phyloP scores from a whole-genome alignment of 2,113 vertebrate genomes.

The Apteryx owenii region DNA sequence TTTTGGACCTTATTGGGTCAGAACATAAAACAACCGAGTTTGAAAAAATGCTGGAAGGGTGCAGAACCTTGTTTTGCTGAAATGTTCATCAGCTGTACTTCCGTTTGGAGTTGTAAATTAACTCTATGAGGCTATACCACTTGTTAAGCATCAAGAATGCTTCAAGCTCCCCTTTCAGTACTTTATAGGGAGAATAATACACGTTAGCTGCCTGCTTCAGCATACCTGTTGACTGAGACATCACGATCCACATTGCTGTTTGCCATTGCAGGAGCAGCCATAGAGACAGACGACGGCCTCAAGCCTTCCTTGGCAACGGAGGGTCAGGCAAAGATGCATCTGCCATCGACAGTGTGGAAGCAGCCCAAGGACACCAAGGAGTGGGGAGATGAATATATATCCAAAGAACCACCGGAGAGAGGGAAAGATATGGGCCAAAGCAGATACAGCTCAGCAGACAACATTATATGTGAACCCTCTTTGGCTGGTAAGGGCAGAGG shows the following conservation, averaged over 20 bases:
- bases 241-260: neutral
- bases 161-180: neutral
- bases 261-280: constrained; percentile 41
- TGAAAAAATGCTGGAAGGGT: neutral
- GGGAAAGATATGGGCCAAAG: constrained; percentile 75
- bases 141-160: neutral
- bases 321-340: constrained; percentile 70
- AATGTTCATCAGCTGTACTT: neutral
- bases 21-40: neutral
- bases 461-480: constrained; percentile 78
- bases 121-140: neutral
- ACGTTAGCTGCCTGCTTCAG: neutral
- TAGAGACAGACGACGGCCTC: constrained; percentile 74
- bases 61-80: neutral
- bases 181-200: neutral
- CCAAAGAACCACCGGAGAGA: constrained; percentile 81
- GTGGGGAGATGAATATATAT: constrained; percentile 80
- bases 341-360: constrained; percentile 81
- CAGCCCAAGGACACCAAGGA: constrained; percentile 84
- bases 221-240: neutral
- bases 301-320: constrained; percentile 75
- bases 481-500: constrained; percentile 77
- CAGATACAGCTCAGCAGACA: constrained; percentile 79
- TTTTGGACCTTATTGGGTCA: neutral
- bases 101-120: neutral